Conservation (phyloP, 2,797 vertebrate species). For the Garrulus glandarius region DNA sequence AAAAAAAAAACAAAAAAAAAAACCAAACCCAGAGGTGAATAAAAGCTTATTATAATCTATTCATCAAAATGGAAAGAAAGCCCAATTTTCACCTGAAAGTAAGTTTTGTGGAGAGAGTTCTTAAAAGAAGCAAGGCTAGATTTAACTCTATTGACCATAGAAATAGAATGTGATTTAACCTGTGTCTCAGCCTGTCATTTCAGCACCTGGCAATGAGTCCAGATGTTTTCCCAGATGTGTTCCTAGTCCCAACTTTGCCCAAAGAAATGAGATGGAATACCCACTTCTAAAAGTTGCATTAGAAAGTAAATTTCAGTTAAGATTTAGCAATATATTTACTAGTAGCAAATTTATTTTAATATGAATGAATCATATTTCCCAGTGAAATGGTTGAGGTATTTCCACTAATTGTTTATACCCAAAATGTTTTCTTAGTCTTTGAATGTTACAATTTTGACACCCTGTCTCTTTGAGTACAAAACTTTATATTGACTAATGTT, state of each 20-base stretch:
- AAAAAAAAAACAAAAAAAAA: too few relatives aligned
- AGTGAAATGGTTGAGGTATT: neutral
- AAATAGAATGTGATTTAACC: neutral
- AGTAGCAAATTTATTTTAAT: neutral
- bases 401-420: slow-evolving; percentile 1
- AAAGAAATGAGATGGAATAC: neutral
- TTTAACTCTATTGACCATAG: neutral
- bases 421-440: slow-evolving; percentile 3
- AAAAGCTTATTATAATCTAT: neutral
- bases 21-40: neutral
- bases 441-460: neutral
- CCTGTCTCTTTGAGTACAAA: neutral
- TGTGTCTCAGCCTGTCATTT: neutral
- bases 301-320: neutral
- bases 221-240: neutral
- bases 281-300: neutral
- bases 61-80: neutral
- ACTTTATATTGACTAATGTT: neutral
- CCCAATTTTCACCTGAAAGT: neutral
- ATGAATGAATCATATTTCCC: neutral
- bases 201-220: neutral
- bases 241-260: neutral
- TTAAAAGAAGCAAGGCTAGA: neutral
- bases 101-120: neutral
- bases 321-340: neutral